Evolutionary conservation across 2,888 invertebrate genomes (phyloP), one percentile per base, ranked within the genome.

Genomic region (Drosophila nr. perissopoda): DNA sequence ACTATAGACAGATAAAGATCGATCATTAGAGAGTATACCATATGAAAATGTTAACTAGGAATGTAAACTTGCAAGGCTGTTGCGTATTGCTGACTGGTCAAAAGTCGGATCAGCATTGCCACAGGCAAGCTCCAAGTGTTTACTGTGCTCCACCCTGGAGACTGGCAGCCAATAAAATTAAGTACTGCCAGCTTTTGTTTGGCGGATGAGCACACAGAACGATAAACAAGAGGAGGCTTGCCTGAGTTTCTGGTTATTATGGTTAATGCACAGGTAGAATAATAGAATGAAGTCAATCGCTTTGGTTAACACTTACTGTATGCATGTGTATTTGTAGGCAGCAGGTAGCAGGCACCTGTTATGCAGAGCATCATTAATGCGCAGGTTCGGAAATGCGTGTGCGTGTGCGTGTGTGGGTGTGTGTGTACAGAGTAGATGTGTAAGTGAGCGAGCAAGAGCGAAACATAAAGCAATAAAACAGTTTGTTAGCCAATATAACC

Each of bases 321-420:
- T 94, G 93, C 95, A 95, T 92, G 94, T 94, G 92, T 95, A 94
- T 93, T 94, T 94, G 94, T 95, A 95, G 92, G 94, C 94, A 89
- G 94, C 94, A 80, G 95, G 94, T 93, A 95, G 94, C 91, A 94
- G 94, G 93, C 94, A 94, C 94, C 95, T 95, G 79, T 70, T 60
- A 57, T 70, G 2, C 68, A 42, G 42, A 56, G 69, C 78, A 64
- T 76, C 83, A 78, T 76, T 79, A 81, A 83, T 78, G 83, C 73
- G 80, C 81, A 86, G 72, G 86, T 74, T 78, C 71, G 58, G 33
- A 53, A 63, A 68, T 59, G 66, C 61, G 57, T 72, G 60, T 69
- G 65, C 63, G 58, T 67, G 66, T 69, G 62, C 42, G 49, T 73
- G 57, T 67, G 58, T 57, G 29, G 51, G 48, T 53, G 58, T 70